Conservation (phyloP, 2,888 invertebrate species). For the Tetramorium bicarinatum region DNA sequence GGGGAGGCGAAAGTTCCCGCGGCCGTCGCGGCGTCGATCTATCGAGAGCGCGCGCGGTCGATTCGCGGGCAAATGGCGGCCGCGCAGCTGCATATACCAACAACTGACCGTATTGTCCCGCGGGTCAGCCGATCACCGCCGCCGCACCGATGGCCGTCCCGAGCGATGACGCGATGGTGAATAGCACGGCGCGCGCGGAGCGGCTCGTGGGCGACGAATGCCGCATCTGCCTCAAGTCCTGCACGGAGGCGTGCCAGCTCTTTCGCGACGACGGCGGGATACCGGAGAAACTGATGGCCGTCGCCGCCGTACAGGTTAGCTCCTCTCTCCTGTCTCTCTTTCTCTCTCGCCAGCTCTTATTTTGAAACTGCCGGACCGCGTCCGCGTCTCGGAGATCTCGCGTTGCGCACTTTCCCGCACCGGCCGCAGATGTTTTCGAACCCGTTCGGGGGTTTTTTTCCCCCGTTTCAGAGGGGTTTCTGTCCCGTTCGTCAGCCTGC, state of each 20-base stretch:
- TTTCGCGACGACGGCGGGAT: conserved; percentile 76
- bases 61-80: conserved; percentile 29
- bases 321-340: conserved; percentile 31
- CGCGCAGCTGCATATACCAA: conserved; percentile 13
- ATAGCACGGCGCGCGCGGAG: conserved; percentile 1
- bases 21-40: neutral
- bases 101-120: conserved; percentile 17
- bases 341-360: neutral
- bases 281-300: conserved; percentile 80
- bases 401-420: neutral
- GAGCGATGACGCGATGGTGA: conserved; percentile 65
- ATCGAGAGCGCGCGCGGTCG: conserved; percentile 9
- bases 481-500: no score
- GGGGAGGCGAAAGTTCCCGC: neutral
- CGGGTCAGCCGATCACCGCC: neutral
- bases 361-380: neutral
- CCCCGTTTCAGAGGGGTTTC: neutral
- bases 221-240: conserved; percentile 78
- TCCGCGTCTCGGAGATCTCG: neutral
- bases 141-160: conserved; percentile 73
- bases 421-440: neutral
- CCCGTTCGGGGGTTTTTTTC: no score
- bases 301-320: conserved; percentile 83
- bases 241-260: conserved; percentile 77
- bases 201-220: conserved; percentile 74